These are phyloP conservation scores for Nemapogon koenigi DNA, from an alignment of 2,888 invertebrate species.

Conservation along the genomic window DNA sequence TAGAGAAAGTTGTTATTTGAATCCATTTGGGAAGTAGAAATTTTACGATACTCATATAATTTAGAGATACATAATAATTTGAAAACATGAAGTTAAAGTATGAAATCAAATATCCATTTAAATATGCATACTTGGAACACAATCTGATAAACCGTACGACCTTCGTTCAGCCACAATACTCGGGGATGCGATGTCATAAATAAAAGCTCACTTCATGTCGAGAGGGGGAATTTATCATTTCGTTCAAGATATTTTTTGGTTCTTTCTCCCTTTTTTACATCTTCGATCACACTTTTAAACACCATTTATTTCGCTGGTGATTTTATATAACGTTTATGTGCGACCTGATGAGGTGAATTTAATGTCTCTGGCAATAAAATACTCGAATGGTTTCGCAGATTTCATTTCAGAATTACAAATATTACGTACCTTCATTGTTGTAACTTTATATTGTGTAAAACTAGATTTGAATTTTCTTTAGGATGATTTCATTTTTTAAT, in stretches of 20 bases:
- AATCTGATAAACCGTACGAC: slow-evolving; percentile 43
- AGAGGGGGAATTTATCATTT: slow-evolving; percentile 58
- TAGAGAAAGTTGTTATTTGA: no score
- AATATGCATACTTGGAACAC: slow-evolving; percentile 31
- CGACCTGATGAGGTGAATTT: slow-evolving; percentile 52
- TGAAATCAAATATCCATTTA: slow-evolving; percentile 28
- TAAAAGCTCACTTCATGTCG: slow-evolving; percentile 49
- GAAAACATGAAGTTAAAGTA: slow-evolving; percentile 1
- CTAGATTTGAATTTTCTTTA: no score
- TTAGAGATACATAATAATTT: no score
- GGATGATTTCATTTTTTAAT: no score
- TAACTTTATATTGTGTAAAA: no score
- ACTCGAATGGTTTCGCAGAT: no score
- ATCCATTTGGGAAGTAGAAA: no score
- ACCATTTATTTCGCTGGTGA: slow-evolving; percentile 54
- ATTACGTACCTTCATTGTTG: no score
- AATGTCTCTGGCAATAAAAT: slow-evolving; percentile 39
- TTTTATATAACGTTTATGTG: slow-evolving; percentile 38
- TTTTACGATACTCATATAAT: no score
- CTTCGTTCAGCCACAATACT: slow-evolving; percentile 37
- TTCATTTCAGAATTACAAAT: no score
- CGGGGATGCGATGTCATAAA: slow-evolving; percentile 49
- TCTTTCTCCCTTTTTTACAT: slow-evolving; percentile 49
- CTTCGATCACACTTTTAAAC: slow-evolving; percentile 60
- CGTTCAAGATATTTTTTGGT: slow-evolving; percentile 40